Base-by-base conservation (phyloP, 2,797 vertebrate genomes). In the Bradypus variegatus region DNA sequence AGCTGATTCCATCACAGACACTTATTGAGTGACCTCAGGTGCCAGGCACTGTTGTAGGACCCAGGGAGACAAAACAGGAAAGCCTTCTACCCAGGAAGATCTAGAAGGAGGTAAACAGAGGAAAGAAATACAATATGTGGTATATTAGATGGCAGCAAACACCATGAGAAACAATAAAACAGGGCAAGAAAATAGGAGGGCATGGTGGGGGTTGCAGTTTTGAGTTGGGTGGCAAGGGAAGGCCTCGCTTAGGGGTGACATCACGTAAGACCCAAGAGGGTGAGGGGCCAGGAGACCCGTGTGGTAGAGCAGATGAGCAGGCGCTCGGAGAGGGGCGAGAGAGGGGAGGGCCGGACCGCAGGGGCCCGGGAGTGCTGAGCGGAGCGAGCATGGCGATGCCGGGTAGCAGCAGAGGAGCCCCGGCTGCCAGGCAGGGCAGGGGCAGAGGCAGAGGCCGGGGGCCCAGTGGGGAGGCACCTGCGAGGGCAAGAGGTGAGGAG, bases 271-370 rank as follows among this genome's bases (percentile, higher is more conserved):
- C 48, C 36, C 1, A 3, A 31, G 78, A 31, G 4, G 2, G 48
- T 5, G 0, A 31, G 8, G 21, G 48, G 27, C 45, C 4, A 31
- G 62, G 72, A 70, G 58, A 7, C 16, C 8, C 5, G 0, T 53
- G 25, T 11, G 65, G 21, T 29, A 2, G 31, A 48, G 67, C 65
- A 31, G 19, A 45, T 23, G 69, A 16, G 12, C 60, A 1, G 6
- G 29, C 33, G 11, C 19, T 8, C 8, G 50, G 75, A 9, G 25
- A 1, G 41, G 75, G 45, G 29, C 38, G 31, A 0, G 5, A 53
- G 76, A 23, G 45, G 14, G 2, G 10, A 36, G n/a, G 4, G 41
- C 16, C 9, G 0, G 0, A 11, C 41, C 41, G 29, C 21, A 8
- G 16, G 6, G 12, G 45, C 8, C 73, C 50, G n/a, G 36, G n/a